These are phyloP conservation scores for Eudyptes chrysolophus DNA, from an alignment of 2,113 vertebrate genomes.

Conservation along the genomic window DNA sequence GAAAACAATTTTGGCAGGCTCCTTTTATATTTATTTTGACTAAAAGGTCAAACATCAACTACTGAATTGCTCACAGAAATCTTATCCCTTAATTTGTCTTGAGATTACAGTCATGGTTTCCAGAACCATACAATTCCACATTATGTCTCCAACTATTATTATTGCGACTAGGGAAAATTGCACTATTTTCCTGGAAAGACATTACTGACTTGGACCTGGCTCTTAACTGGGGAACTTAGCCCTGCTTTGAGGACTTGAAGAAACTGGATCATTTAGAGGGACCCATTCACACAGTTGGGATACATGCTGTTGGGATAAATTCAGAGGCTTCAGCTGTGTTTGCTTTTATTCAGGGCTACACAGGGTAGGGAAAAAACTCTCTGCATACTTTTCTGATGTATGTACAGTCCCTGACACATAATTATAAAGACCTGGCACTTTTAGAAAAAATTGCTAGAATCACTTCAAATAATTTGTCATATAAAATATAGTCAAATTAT, in stretches of 20 bases:
- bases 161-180: neutral
- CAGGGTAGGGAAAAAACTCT: neutral
- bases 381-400: neutral
- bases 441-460: neutral
- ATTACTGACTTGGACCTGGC: neutral
- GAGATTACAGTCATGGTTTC: neutral
- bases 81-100: neutral
- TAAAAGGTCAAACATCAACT: neutral
- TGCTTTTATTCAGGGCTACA: neutral
- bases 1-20: neutral
- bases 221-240: neutral
- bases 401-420: fast-evolving
- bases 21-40: neutral
- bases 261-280: neutral
- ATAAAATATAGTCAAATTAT: neutral
- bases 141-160: neutral
- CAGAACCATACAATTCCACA: neutral
- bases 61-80: neutral
- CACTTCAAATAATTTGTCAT: neutral
- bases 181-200: neutral
- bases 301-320: neutral
- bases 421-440: neutral
- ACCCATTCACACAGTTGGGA: neutral
- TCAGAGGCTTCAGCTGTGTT: neutral
- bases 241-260: neutral